Evolutionary conservation across 2,888 invertebrate genomes (phyloP).

Genomic region (Phalera bucephala): DNA sequence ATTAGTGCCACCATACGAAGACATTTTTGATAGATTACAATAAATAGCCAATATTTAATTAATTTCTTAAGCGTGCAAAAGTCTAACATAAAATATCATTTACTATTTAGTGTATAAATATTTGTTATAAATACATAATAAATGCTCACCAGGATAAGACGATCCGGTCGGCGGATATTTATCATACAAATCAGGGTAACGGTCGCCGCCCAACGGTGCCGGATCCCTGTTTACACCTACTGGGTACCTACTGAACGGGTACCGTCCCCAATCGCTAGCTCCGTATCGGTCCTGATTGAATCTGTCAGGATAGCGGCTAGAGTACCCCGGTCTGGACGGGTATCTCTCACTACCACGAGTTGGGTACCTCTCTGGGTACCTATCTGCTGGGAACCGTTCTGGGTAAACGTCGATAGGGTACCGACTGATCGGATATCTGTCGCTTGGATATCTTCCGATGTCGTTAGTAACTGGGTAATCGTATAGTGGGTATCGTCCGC

Average conservation of each 20-base stretch:
- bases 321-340: slow-evolving; percentile 55
- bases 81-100: too few species aligned
- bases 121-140: background rate
- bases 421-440: slow-evolving; percentile 67
- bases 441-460: slow-evolving; percentile 58
- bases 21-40: too few species aligned
- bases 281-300: slow-evolving; percentile 74
- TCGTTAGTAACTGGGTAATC: slow-evolving; percentile 41
- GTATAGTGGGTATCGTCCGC: slow-evolving; percentile 58
- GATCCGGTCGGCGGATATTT: slow-evolving; percentile 84
- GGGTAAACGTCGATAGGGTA: slow-evolving; percentile 66
- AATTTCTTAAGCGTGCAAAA: too few species aligned
- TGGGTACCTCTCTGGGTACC: slow-evolving; percentile 66
- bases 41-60: too few species aligned
- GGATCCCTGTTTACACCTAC: slow-evolving; percentile 77
- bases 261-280: slow-evolving; percentile 68
- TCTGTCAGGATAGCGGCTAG: slow-evolving; percentile 74
- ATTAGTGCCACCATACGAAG: too few species aligned
- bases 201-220: slow-evolving; percentile 74
- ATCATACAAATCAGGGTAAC: slow-evolving; percentile 77
- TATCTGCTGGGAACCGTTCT: slow-evolving; percentile 55
- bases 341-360: slow-evolving; percentile 54
- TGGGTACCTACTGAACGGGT: slow-evolving; percentile 71
- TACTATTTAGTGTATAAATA: slow-evolving; percentile 12
- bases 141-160: slow-evolving; percentile 75